These are phyloP conservation scores for Thymelicus lineola DNA, from an alignment of 2,888 invertebrate genomes.

Conservation along the genomic window DNA sequence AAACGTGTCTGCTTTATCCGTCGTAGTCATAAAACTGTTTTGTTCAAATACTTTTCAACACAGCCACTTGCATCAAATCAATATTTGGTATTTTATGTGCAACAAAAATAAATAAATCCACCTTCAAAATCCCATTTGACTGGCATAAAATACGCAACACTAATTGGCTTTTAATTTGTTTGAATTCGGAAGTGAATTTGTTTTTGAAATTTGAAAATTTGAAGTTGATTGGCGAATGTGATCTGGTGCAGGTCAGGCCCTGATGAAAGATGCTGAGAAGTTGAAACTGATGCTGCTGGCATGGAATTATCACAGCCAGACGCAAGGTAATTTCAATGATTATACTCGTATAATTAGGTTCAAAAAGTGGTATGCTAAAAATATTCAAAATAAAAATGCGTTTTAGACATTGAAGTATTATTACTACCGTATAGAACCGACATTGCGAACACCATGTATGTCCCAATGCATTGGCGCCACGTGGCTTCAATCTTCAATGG, in stretches of 20 bases:
- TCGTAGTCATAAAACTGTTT: conserved; percentile 12
- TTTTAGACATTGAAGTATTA: no score
- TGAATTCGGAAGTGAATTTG: conserved; percentile 37
- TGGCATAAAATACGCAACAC: conserved; percentile 60
- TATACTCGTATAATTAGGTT: conserved; percentile 30
- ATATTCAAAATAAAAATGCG: no score
- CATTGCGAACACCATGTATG: no score
- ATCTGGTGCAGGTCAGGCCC: conserved; percentile 84
- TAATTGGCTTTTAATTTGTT: conserved; percentile 60
- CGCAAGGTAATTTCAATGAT: conserved; percentile 83
- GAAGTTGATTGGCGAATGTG: conserved; percentile 78
- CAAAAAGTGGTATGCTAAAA: not conserved
- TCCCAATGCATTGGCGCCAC: no score
- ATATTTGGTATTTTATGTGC: conserved; percentile 67
- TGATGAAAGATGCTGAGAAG: conserved; percentile 94
- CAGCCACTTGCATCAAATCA: conserved; percentile 84
- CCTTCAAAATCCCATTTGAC: conserved; percentile 39
- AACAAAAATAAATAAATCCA: conserved; percentile 26
- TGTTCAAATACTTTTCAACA: conserved; percentile 28
- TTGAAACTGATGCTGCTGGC: conserved; percentile 95
- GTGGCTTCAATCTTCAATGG: no score
- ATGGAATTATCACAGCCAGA: conserved; percentile 94
- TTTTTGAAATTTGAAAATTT: conserved; percentile 60
- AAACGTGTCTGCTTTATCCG: conserved; percentile 8
- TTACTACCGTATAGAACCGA: no score